Evolutionary conservation across 2,888 invertebrate genomes (phyloP).

Genomic region (Sinopyrophorus schimmeli): DNA sequence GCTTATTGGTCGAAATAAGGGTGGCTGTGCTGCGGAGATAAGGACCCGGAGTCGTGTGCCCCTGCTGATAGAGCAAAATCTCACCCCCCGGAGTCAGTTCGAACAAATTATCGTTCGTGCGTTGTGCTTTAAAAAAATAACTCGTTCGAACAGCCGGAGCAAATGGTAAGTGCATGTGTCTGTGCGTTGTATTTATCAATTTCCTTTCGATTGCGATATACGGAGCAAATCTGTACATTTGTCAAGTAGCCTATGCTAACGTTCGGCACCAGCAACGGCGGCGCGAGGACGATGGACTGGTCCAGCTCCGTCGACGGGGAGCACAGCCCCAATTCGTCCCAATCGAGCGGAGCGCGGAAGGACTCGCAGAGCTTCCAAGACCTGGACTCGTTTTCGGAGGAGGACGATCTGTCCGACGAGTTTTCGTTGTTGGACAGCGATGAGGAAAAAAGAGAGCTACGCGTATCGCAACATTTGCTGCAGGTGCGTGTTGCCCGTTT

Average conservation of each 20-base stretch:
- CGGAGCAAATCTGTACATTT: no score
- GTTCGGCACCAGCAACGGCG: slow-evolving; percentile 17
- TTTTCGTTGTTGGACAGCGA: slow-evolving; percentile 79
- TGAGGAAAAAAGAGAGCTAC: slow-evolving; percentile 63
- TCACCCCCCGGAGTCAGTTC: slow-evolving; percentile 17
- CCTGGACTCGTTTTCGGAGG: slow-evolving; percentile 57
- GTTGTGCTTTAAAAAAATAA: not conserved
- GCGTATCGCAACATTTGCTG: slow-evolving; percentile 39
- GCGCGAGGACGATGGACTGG: slow-evolving; percentile 44
- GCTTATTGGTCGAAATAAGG: slow-evolving; percentile 33
- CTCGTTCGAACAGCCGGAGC: not conserved
- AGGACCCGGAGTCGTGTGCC: slow-evolving; percentile 28
- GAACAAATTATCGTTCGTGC: not conserved
- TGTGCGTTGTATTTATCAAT: no score
- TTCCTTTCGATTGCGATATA: no score
- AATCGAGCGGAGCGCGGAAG: slow-evolving; percentile 40
- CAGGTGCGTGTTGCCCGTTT: slow-evolving; percentile 38
- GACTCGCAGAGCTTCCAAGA: slow-evolving; percentile 41
- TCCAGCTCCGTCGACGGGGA: slow-evolving; percentile 49
- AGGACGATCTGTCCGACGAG: slow-evolving; percentile 70
- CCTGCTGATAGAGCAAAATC: slow-evolving; percentile 30
- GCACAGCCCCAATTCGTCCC: slow-evolving; percentile 50
- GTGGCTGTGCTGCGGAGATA: slow-evolving; percentile 38
- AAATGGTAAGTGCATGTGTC: no score
- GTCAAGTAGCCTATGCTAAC: slow-evolving; percentile 28